phyloP scores from a whole-genome alignment of 2,113 vertebrate genomes.

The Varanus salvator region DNA sequence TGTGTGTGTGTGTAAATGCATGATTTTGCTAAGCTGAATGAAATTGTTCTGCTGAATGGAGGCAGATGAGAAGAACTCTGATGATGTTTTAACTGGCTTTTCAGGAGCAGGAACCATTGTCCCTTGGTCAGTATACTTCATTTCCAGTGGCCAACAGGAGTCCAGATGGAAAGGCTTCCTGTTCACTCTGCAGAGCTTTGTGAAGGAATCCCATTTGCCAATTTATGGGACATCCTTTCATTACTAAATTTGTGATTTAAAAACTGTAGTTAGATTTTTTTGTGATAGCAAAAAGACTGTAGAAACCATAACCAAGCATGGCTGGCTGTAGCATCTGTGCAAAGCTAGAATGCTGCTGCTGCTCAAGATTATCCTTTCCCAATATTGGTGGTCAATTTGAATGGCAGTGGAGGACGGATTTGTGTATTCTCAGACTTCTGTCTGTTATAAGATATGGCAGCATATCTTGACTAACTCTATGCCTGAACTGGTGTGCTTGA shows the following conservation, averaged over 20 bases:
- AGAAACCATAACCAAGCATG: not conserved
- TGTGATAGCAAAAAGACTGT: not conserved
- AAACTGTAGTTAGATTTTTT: not conserved
- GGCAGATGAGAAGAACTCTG: not conserved
- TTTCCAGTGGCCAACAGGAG: not conserved
- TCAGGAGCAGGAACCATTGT: not conserved
- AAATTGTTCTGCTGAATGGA: not conserved
- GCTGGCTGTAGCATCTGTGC: not conserved
- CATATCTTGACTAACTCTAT: not conserved
- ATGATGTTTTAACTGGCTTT: not conserved
- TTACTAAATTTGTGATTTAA: not conserved
- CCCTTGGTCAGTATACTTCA: not conserved
- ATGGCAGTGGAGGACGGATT: not conserved
- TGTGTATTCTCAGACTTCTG: not conserved
- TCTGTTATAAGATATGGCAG: not conserved
- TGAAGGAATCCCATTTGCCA: conserved; percentile 5
- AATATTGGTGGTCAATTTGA: not conserved
- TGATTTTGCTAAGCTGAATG: too few relatives aligned
- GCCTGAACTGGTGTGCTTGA: not conserved
- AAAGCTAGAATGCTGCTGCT: not conserved
- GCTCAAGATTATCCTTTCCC: not conserved
- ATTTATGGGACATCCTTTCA: not conserved
- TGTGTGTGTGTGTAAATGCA: too few relatives aligned
- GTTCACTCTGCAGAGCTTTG: not conserved
- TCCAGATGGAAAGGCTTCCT: not conserved